phyloP scores from a whole-genome alignment of 2,113 vertebrate species.

The Xiphophorus maculatus region DNA sequence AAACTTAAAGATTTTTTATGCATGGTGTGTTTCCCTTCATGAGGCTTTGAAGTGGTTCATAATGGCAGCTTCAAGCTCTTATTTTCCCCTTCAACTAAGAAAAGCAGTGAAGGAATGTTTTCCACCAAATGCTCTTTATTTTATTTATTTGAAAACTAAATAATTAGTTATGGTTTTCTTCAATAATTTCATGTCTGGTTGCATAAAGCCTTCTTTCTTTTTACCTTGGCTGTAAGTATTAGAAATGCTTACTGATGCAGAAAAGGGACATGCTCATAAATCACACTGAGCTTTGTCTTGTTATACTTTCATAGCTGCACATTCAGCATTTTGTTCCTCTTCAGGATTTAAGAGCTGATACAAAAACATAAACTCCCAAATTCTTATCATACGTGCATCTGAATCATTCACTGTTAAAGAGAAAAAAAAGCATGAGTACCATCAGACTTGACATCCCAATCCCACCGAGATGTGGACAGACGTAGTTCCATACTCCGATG shows the following conservation, averaged over 20 bases:
- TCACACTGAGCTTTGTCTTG: constrained; percentile 9
- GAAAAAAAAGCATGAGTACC: constrained; percentile 58
- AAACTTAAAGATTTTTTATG: too few species aligned
- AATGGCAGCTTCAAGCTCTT: too few species aligned
- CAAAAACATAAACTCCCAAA: background rate
- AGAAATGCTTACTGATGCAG: background rate
- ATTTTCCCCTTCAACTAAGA: too few species aligned
- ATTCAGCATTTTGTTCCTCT: constrained; percentile 25
- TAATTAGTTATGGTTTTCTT: background rate
- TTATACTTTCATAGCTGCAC: constrained; percentile 3
- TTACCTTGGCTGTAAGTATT: background rate
- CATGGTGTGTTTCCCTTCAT: too few species aligned
- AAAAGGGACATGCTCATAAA: constrained; percentile 8
- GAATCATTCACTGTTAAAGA: background rate
- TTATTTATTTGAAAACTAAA: background rate
- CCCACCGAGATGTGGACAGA: constrained; percentile 91
- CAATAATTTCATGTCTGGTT: background rate
- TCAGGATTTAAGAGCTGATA: constrained; percentile 13
- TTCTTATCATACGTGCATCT: constrained; percentile 7
- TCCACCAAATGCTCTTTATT: background rate
- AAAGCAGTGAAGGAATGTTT: background rate
- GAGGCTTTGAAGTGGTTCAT: too few species aligned
- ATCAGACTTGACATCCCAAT: constrained; percentile 92
- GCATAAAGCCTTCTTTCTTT: background rate
- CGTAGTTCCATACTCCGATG: constrained; percentile 95